Evolutionary conservation across 2,113 vertebrate species (phyloP), one percentile per base, ranked within the genome.

Genomic region (Mormoops blainvillei): DNA sequence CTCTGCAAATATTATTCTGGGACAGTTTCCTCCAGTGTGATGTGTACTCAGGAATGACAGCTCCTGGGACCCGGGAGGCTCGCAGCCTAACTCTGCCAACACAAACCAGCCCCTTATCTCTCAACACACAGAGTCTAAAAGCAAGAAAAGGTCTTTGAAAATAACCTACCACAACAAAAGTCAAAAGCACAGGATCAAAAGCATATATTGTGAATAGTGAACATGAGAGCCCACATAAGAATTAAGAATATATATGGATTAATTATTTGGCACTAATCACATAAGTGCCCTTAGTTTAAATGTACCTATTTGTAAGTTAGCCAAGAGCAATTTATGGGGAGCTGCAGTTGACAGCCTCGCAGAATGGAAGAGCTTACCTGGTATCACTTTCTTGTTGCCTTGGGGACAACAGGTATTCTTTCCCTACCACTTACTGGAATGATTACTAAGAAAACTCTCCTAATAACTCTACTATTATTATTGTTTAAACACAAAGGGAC

Each of bases 1-100:
- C 61, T 96, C 95, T 38, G 15, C 67, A 58, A 97, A 92, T 95
- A 96, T 97, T 98, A 95, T 97, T 98, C 95, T 98, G 97, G 96
- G 96, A 97, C 5, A 2, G 71, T 91, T 97, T 93, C 94, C 82
- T 97, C 74, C 94, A 96, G 76, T 15, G 50, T 67, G 84, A 94
- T 88, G 90, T 26, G 67, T 81, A 97, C 81, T 61, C 58, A 95
- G 93, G 78, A 97, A 98, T 94, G 92, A 87, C 96, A 93, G 97
- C 91, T 88, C 98, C 96, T 97, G 97, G 96, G 96, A 70, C 63
- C 41, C 88, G 76, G 52, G 65, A 71, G 89, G 94, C 97, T 95
- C 68, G 11, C 58, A 5, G 7, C 58, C 68, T 87, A 14, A 18
- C 89, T 91, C 86, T 50, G 73, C 94, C 98, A 98, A 95, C 78